Percentiles rank a stretch among this genome's conserved stretches.
Evolutionary conservation across 2,113 vertebrate genomes (phyloP).

Genomic region (Columba janthina): DNA sequence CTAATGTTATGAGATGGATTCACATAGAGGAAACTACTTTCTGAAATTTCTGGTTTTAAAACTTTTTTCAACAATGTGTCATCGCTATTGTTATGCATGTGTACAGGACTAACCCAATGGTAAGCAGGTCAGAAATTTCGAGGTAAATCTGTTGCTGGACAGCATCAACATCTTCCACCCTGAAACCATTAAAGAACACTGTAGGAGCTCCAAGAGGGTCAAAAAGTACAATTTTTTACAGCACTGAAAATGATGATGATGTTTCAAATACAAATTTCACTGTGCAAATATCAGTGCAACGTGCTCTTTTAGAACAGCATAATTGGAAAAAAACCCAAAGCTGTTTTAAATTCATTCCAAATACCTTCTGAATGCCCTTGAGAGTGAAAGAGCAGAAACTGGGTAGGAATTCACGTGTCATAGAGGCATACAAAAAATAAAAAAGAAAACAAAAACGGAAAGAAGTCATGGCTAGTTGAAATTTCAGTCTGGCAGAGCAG

Average conservation of each 20-base stretch:
- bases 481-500: background rate
- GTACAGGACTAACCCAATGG: background rate
- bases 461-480: background rate
- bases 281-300: background rate
- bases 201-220: background rate
- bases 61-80: background rate
- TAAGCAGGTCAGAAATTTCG: background rate
- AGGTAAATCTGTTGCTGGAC: background rate
- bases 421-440: background rate
- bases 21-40: background rate
- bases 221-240: background rate
- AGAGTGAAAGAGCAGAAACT: background rate
- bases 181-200: background rate
- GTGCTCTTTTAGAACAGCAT: background rate
- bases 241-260: accelerated
- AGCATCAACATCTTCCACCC: background rate
- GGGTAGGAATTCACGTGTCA: background rate
- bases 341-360: background rate
- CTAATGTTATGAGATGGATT: background rate
- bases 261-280: background rate
- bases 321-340: background rate
- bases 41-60: background rate
- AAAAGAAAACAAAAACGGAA: background rate
- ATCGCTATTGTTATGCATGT: background rate
- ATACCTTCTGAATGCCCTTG: background rate